Base-by-base conservation (phyloP, 30 jellyfish, hydroid and myxozoan genomes). In the Hydra vulgaris region DNA sequence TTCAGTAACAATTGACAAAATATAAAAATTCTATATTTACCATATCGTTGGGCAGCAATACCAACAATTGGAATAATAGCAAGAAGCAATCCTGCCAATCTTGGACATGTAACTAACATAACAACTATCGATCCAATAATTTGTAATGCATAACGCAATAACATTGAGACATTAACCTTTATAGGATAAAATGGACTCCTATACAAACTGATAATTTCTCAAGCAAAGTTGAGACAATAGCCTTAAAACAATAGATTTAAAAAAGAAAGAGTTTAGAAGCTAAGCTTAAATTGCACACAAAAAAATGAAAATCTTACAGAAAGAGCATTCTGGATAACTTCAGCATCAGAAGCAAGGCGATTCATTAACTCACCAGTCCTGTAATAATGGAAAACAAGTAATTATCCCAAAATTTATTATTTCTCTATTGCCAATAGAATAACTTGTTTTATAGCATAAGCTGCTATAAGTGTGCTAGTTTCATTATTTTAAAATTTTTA, bases 291-390 rank as follows among this genome's bases (percentile, higher is more conserved):
- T n/a, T n/a, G n/a, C n/a, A n/a, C n/a, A n/a, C n/a, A n/a, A n/a
- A n/a, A n/a, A n/a, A n/a, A n/a, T 1, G 0, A 25, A 21, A 74
- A 74, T 21, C 90, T 71, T 86, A 90, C 97, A 27, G 97, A 85
- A 5, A 86, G 87, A 18, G 97, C 94, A 86, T 90, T 90, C 53
- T 90, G 97, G 18, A 90, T 79, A 55, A 90, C 97, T 81, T 90
- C 94, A n/a, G 88, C 86, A 81, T 90, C 97, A 12, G 97, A 90
- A 17, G 97, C 77, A 84, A 90, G 78, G 12, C 97, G 83, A 68
- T 90, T 90, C 94, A 90, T 86, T 23, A 90, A 77, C 81, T 90
- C 97, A 7, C 97, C 97, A 78, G 97, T 90, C 74, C 97, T 90
- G 80, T 0, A 80, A 66, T 66, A 84, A 84, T 21, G 17, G 23